A percentile compares a stretch with the other conserved stretches of the same genome.
phyloP scores from a whole-genome alignment of 2,797 vertebrate species.

The Dicrostonyx torquatus region DNA sequence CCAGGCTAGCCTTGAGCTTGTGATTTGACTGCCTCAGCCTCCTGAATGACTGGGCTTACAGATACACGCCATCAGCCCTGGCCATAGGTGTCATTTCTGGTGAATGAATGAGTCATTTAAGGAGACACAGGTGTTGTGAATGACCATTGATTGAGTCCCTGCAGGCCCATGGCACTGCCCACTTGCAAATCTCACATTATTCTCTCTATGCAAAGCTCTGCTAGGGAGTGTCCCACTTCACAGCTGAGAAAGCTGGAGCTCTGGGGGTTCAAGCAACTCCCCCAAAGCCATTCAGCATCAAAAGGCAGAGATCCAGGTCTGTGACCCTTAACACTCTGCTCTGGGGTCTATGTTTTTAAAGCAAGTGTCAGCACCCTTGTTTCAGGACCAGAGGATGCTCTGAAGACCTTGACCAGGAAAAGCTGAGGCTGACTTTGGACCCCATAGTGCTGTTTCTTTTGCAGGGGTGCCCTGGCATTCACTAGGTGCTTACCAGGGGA shows the following conservation, averaged over 20 bases:
- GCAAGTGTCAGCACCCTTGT: background rate
- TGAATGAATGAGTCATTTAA: background rate
- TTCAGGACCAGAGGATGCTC: background rate
- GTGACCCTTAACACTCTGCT: background rate
- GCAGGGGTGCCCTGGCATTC: background rate
- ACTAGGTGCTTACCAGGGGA: background rate
- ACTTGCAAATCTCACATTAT: background rate
- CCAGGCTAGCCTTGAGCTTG: background rate
- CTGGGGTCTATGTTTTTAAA: background rate
- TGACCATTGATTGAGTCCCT: background rate
- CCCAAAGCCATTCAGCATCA: background rate
- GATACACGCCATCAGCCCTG: background rate
- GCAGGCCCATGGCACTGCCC: accelerated
- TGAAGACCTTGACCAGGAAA: background rate
- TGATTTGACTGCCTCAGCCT: background rate
- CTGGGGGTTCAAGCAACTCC: background rate
- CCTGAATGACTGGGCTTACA: background rate
- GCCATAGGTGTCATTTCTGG: background rate
- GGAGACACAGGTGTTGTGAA: background rate
- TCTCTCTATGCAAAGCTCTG: background rate
- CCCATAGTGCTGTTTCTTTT: background rate
- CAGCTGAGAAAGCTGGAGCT: constrained; percentile 23
- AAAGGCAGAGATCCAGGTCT: background rate
- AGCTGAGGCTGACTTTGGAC: constrained; percentile 3
- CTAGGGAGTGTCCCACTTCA: background rate